Evolutionary conservation across 2,113 vertebrate genomes (phyloP).

Genomic region (Dolichallabes microphthalmus): DNA sequence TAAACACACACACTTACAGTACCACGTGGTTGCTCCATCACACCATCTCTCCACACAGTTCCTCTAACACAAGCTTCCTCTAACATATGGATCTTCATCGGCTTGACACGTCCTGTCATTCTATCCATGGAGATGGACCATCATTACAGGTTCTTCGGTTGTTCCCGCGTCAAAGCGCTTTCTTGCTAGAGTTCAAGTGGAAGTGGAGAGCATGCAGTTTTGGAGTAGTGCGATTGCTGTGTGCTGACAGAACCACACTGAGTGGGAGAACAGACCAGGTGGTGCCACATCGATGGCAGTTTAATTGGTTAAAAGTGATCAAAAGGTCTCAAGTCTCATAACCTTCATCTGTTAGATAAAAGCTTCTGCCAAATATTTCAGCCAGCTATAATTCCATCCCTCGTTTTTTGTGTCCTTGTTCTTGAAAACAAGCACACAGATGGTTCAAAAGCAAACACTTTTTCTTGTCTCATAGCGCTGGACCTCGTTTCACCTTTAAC

Average conservation of each 20-base stretch:
- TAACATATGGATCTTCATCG: not conserved
- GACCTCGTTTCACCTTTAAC: conserved; percentile 31
- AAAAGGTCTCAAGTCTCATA: not conserved
- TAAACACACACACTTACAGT: not conserved
- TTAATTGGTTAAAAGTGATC: not conserved
- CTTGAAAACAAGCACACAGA: conserved; percentile 2
- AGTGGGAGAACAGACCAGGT: not conserved
- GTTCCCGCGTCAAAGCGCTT: not conserved
- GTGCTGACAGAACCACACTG: not conserved
- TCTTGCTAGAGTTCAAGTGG: not conserved
- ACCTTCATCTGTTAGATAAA: not conserved
- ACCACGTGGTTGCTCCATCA: not conserved
- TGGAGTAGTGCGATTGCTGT: not conserved
- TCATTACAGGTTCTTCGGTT: not conserved
- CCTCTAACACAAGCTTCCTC: not conserved
- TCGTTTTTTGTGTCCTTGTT: not conserved
- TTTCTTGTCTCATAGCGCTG: conserved; percentile 5
- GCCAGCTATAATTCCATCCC: not conserved
- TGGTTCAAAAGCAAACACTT: conserved; percentile 1
- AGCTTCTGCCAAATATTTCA: not conserved
- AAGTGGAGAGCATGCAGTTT: not conserved
- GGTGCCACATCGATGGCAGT: not conserved
- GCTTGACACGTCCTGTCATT: not conserved
- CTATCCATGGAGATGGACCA: not conserved
- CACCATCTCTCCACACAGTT: not conserved